Conservation (phyloP, 2,113 vertebrate species). For the Sapajus apella region DNA sequence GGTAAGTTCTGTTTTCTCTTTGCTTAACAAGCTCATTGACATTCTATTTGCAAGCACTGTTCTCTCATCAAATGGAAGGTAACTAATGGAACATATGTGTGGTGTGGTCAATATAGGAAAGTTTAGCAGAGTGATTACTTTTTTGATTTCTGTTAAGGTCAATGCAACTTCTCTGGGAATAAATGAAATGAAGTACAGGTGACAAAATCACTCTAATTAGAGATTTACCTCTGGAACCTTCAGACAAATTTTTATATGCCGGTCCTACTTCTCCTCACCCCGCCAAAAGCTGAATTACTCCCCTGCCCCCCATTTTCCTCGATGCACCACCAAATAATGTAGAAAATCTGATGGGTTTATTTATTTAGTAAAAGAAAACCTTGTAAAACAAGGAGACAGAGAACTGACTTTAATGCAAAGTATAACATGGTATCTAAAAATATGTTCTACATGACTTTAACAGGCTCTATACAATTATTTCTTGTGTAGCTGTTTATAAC, state of each 20-base stretch:
- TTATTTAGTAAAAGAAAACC: not conserved
- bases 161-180: not conserved
- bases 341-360: not conserved
- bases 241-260: not conserved
- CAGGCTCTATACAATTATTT: not conserved
- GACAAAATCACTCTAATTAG: not conserved
- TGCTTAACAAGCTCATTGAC: not conserved
- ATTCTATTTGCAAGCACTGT: not conserved
- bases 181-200: not conserved
- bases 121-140: not conserved
- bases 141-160: conserved; percentile 4
- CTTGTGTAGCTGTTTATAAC: not conserved
- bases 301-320: not conserved
- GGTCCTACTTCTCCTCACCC: not conserved
- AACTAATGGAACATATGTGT: not conserved
- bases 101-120: not conserved
- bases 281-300: not conserved
- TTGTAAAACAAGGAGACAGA: not conserved
- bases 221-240: not conserved
- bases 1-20: not conserved
- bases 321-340: not conserved
- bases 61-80: not conserved
- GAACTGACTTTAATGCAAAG: conserved; percentile 13
- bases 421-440: not conserved
- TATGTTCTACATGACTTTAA: not conserved